Evolutionary conservation across 2,888 invertebrate genomes (phyloP).

Genomic region (Oxytorus armatus): DNA sequence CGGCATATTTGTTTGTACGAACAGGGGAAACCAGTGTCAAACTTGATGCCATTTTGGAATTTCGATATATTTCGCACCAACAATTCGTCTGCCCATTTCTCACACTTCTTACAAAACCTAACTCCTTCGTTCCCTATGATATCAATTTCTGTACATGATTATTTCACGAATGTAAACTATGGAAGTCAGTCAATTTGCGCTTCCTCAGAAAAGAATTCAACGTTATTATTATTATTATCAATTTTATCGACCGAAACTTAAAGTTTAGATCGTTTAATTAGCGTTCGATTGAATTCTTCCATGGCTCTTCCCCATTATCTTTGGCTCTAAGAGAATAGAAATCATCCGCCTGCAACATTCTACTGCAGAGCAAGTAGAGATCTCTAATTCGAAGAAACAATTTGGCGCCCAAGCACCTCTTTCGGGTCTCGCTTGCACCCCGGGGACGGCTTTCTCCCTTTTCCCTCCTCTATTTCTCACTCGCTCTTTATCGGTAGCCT

Average conservation of each 20-base stretch:
- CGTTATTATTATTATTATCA: neutral
- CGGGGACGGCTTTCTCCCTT: constrained; percentile 22
- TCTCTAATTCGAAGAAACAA: constrained; percentile 53
- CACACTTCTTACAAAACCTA: too few species aligned
- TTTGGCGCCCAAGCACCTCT: constrained; percentile 34
- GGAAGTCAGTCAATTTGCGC: too few species aligned
- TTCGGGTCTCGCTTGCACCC: constrained; percentile 5
- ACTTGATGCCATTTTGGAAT: too few species aligned
- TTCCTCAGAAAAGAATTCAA: neutral
- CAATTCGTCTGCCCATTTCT: too few species aligned
- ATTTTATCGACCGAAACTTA: neutral
- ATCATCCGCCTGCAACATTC: neutral
- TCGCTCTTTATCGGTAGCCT: constrained; percentile 9
- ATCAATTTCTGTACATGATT: too few species aligned
- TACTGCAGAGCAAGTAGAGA: constrained; percentile 18
- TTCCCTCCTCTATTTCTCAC: constrained; percentile 25
- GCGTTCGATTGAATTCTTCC: neutral
- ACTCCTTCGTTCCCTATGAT: too few species aligned
- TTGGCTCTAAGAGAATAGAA: neutral
- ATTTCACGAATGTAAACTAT: too few species aligned
- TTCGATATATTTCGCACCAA: too few species aligned
- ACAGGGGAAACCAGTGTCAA: too few species aligned
- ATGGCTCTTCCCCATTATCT: constrained; percentile 9
- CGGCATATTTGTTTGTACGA: too few species aligned
- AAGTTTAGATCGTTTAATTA: constrained; percentile 28